phyloP scores from a whole-genome alignment of 2,113 vertebrate genomes.

The Forbesichthys papilliferus region DNA sequence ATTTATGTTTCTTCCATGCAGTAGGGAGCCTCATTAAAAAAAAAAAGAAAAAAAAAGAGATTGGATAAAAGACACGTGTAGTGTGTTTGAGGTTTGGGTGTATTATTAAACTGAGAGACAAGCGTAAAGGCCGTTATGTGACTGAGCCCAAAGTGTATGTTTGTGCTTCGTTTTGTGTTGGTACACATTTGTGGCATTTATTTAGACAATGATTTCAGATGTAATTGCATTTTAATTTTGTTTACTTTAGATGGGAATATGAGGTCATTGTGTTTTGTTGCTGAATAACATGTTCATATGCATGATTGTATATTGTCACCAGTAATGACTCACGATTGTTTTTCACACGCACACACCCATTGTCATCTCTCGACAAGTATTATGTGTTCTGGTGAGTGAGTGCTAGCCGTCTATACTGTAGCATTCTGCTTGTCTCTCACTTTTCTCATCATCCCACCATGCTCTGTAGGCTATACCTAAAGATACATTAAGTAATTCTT shows the following conservation, averaged over 20 bases:
- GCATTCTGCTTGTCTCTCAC: not conserved
- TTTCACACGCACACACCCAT: not conserved
- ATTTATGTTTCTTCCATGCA: constrained; percentile 10
- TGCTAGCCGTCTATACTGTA: not conserved
- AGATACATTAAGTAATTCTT: too few relatives aligned
- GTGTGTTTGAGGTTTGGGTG: constrained; percentile 2
- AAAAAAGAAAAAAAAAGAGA: constrained; percentile 38
- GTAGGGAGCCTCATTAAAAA: constrained; percentile 33
- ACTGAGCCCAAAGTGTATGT: not conserved
- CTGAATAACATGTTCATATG: constrained; percentile 1
- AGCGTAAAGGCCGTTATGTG: not conserved
- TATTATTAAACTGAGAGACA: constrained; percentile 22
- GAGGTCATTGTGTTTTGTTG: not conserved
- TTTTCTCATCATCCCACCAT: not conserved
- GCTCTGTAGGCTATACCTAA: not conserved
- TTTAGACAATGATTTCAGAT: constrained; percentile 14
- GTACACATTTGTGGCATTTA: not conserved
- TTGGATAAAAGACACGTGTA: not conserved
- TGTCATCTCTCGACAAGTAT: too few relatives aligned
- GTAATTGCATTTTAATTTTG: constrained; percentile 34
- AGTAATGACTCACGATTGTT: not conserved
- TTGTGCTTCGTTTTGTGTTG: not conserved
- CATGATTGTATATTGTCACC: not conserved
- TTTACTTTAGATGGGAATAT: constrained; percentile 3
- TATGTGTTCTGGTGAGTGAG: not conserved